These are phyloP conservation scores for Amorpha juglandis DNA, from an alignment of 2,888 invertebrate genomes.

Conservation along the genomic window DNA sequence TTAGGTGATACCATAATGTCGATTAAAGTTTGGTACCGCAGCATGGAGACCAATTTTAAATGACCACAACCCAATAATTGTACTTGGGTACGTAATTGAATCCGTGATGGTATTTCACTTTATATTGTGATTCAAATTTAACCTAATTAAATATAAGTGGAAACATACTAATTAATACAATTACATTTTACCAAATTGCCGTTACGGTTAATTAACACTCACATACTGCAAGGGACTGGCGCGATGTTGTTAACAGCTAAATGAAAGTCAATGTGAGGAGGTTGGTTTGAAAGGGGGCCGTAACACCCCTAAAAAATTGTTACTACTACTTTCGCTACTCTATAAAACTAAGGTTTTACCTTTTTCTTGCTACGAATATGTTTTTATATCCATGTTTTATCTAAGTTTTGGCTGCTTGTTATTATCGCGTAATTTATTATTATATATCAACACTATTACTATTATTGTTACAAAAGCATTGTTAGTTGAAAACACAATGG, in stretches of 20 bases:
- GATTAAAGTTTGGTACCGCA: no score
- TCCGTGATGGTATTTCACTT: not conserved
- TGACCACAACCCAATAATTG: no score
- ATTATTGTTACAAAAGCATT: no score
- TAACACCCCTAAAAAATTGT: slow-evolving; percentile 3
- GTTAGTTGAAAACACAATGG: no score
- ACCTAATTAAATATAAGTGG: not conserved
- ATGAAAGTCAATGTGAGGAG: slow-evolving; percentile 2
- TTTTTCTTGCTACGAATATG: not conserved
- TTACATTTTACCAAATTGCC: not conserved
- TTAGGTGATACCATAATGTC: no score
- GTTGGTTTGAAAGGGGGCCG: not conserved
- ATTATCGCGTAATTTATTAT: no score
- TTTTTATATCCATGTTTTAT: not conserved
- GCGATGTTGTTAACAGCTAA: slow-evolving; percentile 4
- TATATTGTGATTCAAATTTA: not conserved
- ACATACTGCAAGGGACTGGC: slow-evolving; percentile 4
- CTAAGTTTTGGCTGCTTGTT: not conserved
- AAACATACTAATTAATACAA: slow-evolving; percentile 3
- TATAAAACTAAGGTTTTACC: not conserved
- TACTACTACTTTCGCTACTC: not conserved
- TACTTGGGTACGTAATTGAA: no score
- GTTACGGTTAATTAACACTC: slow-evolving; percentile 14
- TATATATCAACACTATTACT: no score
- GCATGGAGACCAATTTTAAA: no score